Percentiles rank a stretch among this genome's conserved stretches.
phyloP scores from a whole-genome alignment of 1,140 invertebrate species.

The Ceratina australensis region DNA sequence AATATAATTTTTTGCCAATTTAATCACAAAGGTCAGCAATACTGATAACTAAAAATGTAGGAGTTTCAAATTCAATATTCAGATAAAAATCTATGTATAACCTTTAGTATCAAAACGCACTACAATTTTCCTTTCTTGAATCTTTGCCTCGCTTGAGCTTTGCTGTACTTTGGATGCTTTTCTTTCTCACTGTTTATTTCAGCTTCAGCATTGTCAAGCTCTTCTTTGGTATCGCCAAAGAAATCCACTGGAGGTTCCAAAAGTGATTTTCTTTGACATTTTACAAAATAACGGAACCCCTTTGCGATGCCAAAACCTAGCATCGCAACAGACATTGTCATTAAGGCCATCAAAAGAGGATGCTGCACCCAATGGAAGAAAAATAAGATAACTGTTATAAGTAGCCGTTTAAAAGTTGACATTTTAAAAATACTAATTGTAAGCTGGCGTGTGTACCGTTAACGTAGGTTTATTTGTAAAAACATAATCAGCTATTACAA shows the following conservation, averaged over 20 bases:
- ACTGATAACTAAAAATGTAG: constrained; percentile 14
- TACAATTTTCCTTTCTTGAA: constrained; percentile 84
- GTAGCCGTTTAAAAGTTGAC: background rate
- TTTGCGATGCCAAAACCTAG: constrained; percentile 81
- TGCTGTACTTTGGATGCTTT: constrained; percentile 81
- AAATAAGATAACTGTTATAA: constrained; percentile 23
- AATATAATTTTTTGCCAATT: constrained; percentile 8
- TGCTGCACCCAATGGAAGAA: constrained; percentile 75
- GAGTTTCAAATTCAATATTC: constrained; percentile 13
- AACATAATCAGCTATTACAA: constrained; percentile 86
- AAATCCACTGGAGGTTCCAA: constrained; percentile 81
- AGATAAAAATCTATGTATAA: constrained; percentile 10
- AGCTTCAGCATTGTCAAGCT: constrained; percentile 63
- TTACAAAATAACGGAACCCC: constrained; percentile 80
- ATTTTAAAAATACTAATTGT: constrained; percentile 11
- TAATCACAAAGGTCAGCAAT: constrained; percentile 3
- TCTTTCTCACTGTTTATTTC: constrained; percentile 69
- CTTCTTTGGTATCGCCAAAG: constrained; percentile 63
- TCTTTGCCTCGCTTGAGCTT: constrained; percentile 85
- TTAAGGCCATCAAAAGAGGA: constrained; percentile 81
- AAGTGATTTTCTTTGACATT: constrained; percentile 79
- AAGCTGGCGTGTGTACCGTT: constrained; percentile 78
- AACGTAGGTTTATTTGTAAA: constrained; percentile 84
- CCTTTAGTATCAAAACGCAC: constrained; percentile 42
- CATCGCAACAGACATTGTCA: constrained; percentile 82